Evolutionary conservation across 2,113 vertebrate genomes (phyloP).

Genomic region (Phocoena phocoena): DNA sequence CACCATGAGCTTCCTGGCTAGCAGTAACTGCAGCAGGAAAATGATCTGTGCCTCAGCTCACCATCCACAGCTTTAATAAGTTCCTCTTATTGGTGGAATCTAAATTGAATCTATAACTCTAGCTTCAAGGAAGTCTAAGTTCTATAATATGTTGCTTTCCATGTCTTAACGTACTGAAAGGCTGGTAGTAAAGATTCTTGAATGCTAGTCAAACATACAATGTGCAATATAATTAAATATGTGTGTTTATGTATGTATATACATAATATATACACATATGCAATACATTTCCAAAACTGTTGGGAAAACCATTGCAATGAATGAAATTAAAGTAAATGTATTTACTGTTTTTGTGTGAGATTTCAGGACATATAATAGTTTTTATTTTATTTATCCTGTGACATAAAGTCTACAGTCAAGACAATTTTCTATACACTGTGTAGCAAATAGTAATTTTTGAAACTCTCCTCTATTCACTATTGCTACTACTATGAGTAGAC

Average conservation of each 20-base stretch:
- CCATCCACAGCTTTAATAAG: not conserved
- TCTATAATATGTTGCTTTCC: not conserved
- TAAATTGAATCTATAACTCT: not conserved
- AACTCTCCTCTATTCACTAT: slow-evolving; percentile 40
- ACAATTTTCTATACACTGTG: slow-evolving; percentile 30
- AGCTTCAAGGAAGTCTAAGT: not conserved
- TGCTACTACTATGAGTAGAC: slow-evolving; percentile 70
- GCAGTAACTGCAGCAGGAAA: not conserved
- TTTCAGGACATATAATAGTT: not conserved
- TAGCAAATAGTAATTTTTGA: slow-evolving; percentile 55
- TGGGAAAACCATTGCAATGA: not conserved
- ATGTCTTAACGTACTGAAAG: not conserved
- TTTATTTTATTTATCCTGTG: slow-evolving; percentile 21
- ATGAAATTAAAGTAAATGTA: not conserved
- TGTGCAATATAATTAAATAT: not conserved
- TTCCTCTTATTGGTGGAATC: not conserved
- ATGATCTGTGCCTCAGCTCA: not conserved
- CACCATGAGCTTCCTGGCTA: not conserved
- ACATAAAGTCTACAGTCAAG: slow-evolving; percentile 31
- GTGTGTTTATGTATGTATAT: not conserved
- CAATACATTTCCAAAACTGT: not conserved
- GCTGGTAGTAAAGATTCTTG: not conserved
- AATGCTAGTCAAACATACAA: not conserved
- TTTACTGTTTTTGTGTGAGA: slow-evolving; percentile 21
- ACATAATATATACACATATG: not conserved